Evolutionary conservation across 2,797 vertebrate genomes (phyloP), one percentile per base, ranked within the genome.

Genomic region (Remorina albescens): DNA sequence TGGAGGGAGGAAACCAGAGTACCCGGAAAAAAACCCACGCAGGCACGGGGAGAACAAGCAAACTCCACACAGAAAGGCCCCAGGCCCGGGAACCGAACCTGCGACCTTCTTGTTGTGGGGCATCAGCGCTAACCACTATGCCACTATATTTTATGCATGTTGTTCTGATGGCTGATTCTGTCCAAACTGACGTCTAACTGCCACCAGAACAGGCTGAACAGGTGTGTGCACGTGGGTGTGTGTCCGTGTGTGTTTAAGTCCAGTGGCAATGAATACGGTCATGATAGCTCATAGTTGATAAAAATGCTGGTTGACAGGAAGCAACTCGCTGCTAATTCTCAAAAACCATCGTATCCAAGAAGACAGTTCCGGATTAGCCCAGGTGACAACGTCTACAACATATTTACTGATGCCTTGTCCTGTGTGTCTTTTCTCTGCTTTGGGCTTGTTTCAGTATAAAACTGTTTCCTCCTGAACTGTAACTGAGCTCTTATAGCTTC

Each of bases 131-230:
- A n/a, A n/a, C n/a, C n/a, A n/a, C n/a, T n/a, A n/a, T n/a, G n/a
- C n/a, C n/a, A n/a, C n/a, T n/a, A n/a, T 61, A 44, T 63, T 74
- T 73, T 39, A 6, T 66, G 64, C 76, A 80, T 69, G 51, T 41
- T 75, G 18, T 67, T 26, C 34, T 72, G 70, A n/a, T 47, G 66
- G 44, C 69, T 81, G 57, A 42, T 47, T 76, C 44, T 72, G 21
- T 47, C 25, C 28, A 28, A 25, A 50, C 53, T 70, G 26, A 63
- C 46, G 62, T 71, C 49, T 37, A 64, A 41, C 63, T 2, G 10
- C 55, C 65, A 23, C 42, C 42, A 10, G 67, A 70, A 57, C 63
- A 56, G 32, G 32, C 57, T 63, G 65, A 44, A 44, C 26, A 71
- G 66, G 12, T 41, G 12, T 49, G 41, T 18, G 44, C 18, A n/a